Evolutionary conservation across 2,797 vertebrate genomes (phyloP).

Genomic region (Propithecus perrieri): DNA sequence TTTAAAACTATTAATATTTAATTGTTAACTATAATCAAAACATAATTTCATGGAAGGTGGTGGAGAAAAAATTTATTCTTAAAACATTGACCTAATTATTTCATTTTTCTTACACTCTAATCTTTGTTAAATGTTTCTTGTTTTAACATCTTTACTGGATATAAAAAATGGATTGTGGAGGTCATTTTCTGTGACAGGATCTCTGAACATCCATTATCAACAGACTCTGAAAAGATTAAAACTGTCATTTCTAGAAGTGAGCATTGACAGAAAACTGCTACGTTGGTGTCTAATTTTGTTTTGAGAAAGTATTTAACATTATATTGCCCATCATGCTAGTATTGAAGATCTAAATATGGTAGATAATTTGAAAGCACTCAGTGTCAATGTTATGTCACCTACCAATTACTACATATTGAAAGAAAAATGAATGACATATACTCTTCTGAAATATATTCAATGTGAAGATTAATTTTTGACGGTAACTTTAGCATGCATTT

Average conservation of each 20-base stretch:
- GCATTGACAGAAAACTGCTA: constrained; percentile 75
- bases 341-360: constrained; percentile 70
- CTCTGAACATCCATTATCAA: constrained; percentile 71
- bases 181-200: constrained; percentile 75
- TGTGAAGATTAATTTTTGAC: constrained; percentile 1
- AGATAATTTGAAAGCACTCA: constrained; percentile 78
- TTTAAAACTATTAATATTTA: neutral
- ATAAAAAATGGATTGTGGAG: constrained; percentile 64
- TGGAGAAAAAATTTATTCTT: rapidly evolving
- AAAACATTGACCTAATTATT: neutral
- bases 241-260: constrained; percentile 73
- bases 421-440: constrained; percentile 61
- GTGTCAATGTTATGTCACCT: constrained; percentile 74
- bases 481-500: neutral
- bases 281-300: constrained; percentile 79
- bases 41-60: neutral
- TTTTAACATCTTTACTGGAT: constrained; percentile 59
- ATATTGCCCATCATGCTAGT: constrained; percentile 72
- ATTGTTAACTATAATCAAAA: neutral
- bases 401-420: constrained; percentile 73
- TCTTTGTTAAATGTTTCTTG: neutral
- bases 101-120: constrained; percentile 37
- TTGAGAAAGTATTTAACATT: constrained; percentile 78
- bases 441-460: constrained; percentile 51
- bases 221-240: constrained; percentile 75